These are phyloP conservation scores for Heliocidaris tuberculata DNA, from an alignment of 35 echinoderm and acorn worm genomes.

Conservation along the genomic window DNA sequence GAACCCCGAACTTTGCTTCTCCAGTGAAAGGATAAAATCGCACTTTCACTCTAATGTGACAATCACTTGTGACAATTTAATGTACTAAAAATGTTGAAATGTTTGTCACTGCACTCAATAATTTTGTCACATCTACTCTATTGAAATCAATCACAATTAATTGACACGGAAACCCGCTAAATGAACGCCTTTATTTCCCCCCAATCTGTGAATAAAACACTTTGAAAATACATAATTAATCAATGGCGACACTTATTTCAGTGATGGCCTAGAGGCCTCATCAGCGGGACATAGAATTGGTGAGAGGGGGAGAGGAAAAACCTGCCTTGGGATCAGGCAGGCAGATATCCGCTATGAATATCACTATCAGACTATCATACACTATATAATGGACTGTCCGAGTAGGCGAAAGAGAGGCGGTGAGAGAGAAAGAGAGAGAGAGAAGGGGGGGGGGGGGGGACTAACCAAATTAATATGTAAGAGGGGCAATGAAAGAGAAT, in stretches of 20 bases:
- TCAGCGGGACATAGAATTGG: neutral
- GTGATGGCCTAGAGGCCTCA: neutral
- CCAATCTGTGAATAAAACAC: constrained; percentile 1
- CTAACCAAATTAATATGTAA: too few species aligned
- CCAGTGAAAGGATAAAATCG: too few species aligned
- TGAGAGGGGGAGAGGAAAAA: neutral
- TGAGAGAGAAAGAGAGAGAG: neutral
- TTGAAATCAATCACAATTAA: neutral
- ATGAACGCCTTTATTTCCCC: neutral
- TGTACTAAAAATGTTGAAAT: neutral
- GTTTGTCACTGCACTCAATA: neutral
- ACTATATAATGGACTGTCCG: neutral
- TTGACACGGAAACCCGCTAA: neutral
- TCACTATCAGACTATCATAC: neutral
- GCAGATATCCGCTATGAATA: neutral
- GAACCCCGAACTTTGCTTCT: too few species aligned
- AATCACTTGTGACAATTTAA: too few species aligned
- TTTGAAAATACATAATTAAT: neutral
- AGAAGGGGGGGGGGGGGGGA: neutral
- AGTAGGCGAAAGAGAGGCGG: neutral
- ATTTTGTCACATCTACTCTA: neutral
- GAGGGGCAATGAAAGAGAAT: too few species aligned
- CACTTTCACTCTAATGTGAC: too few species aligned
- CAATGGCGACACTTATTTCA: neutral
- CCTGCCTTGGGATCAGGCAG: neutral